Percentiles rank a stretch among this genome's conserved stretches.
These are phyloP conservation scores for Phenganax marumi DNA, from an alignment of 92 coral and sea anemone genomes.

Conservation along the genomic window DNA sequence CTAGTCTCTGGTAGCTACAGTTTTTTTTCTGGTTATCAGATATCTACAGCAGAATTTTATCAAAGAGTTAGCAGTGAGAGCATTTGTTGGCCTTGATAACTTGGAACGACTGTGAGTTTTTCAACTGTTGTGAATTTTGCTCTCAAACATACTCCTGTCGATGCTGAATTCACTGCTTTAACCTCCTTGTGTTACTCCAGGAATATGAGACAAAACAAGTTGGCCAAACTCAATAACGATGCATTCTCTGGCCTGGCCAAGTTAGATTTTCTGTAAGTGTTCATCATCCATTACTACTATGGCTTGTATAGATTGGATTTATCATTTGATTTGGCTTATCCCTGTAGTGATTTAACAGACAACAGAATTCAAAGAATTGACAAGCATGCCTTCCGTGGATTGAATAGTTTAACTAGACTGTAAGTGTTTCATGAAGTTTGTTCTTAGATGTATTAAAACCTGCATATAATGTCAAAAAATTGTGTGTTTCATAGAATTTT, in stretches of 20 bases:
- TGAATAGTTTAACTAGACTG: conserved; percentile 64
- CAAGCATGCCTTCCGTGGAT: conserved; percentile 64
- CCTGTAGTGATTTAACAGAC: conserved; percentile 63
- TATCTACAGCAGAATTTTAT: conserved; percentile 14
- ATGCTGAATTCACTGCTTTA: not conserved
- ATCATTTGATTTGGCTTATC: not conserved
- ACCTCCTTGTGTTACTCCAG: not conserved
- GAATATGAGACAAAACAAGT: not conserved
- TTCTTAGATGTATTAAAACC: not conserved
- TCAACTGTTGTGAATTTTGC: not conserved
- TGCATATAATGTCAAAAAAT: not conserved
- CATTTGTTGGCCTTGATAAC: conserved; percentile 34
- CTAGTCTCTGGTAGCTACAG: not conserved
- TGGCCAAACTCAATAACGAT: conserved; percentile 1
- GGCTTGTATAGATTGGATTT: not conserved
- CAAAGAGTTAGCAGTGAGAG: conserved; percentile 13
- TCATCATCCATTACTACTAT: not conserved
- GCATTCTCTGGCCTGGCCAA: conserved; percentile 27
- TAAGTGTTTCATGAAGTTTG: conserved; percentile 54
- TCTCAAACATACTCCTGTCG: not conserved
- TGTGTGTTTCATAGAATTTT: conserved; percentile 25
- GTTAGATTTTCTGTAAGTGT: conserved; percentile 18
- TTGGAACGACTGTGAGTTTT: conserved; percentile 36
- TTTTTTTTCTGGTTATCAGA: not conserved
- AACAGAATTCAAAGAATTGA: conserved; percentile 64